These are phyloP conservation scores for Chesias legatella DNA, from an alignment of 2,888 invertebrate species.

Conservation along the genomic window DNA sequence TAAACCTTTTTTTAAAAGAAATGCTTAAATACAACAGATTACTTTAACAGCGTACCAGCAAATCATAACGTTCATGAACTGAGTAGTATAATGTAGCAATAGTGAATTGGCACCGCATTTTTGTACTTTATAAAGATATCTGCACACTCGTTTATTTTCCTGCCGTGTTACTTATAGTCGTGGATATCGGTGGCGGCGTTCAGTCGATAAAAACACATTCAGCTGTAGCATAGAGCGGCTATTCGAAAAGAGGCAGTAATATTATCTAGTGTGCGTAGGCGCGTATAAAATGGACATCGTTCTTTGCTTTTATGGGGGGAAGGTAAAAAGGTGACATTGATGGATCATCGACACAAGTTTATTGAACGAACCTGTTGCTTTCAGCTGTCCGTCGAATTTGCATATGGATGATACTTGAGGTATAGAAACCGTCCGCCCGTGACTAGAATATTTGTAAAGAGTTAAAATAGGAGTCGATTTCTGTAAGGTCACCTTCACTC, in stretches of 20 bases:
- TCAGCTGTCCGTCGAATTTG: conserved; percentile 40
- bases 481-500: conserved; percentile 8
- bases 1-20: no score
- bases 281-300: conserved; percentile 13
- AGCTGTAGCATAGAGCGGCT: no score
- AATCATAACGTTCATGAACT: no score
- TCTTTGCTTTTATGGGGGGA: conserved; percentile 32
- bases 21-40: no score
- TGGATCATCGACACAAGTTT: conserved; percentile 49
- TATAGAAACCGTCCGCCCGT: conserved; percentile 37
- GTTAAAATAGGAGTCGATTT: no score
- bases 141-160: no score
- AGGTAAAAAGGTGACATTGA: conserved; percentile 53
- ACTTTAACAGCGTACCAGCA: no score
- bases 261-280: not conserved
- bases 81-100: conserved; percentile 1
- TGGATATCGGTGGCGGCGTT: no score
- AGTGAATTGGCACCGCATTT: conserved; percentile 5
- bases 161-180: no score
- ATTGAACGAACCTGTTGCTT: conserved; percentile 38
- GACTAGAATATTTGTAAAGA: conserved; percentile 34
- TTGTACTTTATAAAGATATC: conserved; percentile 4
- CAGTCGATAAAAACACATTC: no score
- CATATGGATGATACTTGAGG: conserved; percentile 42
- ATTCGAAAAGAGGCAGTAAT: no score